Conservation (phyloP, 2,888 invertebrate genomes). For the Mystacides longicornis region DNA sequence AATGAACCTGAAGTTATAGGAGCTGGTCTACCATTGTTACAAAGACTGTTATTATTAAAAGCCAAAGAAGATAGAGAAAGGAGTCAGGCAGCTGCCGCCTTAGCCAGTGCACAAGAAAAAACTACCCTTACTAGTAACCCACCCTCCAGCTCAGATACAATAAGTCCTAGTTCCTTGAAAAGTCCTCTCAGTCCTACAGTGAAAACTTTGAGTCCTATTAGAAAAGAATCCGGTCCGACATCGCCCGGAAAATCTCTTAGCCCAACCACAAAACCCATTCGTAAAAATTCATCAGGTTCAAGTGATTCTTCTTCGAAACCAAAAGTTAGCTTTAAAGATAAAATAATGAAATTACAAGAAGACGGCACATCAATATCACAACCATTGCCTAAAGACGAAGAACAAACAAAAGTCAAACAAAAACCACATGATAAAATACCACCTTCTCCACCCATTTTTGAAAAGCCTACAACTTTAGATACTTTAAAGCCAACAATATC, state of each 20-base stretch:
- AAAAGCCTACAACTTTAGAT: conserved; percentile 35
- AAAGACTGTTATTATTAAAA: conserved; percentile 67
- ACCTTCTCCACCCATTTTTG: conserved; percentile 28
- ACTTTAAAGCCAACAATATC: conserved; percentile 36
- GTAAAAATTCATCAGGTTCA: conserved; percentile 45
- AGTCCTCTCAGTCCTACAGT: conserved; percentile 47
- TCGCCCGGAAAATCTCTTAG: conserved; percentile 47
- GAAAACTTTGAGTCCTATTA: conserved; percentile 44
- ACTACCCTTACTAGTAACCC: conserved; percentile 35
- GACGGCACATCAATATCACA: conserved; percentile 45
- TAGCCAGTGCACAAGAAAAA: conserved; percentile 21
- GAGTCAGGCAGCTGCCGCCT: conserved; percentile 32
- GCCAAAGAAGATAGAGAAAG: conserved; percentile 63
- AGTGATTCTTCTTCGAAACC: conserved; percentile 43
- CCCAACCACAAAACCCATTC: conserved; percentile 42
- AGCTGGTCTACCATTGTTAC: conserved; percentile 64
- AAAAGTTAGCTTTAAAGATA: conserved; percentile 57
- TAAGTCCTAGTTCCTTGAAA: conserved; percentile 46
- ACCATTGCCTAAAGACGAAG: conserved; percentile 38
- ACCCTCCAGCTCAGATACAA: conserved; percentile 47
- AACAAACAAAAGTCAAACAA: conserved; percentile 14
- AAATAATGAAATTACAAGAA: conserved; percentile 51
- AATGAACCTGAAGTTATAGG: conserved; percentile 58
- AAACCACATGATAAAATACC: conserved; percentile 12
- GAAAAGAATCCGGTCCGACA: conserved; percentile 45